Evolutionary conservation across 2,797 vertebrate species (phyloP), one percentile per base, ranked within the genome.

Genomic region (Poeciliopsis infans): DNA sequence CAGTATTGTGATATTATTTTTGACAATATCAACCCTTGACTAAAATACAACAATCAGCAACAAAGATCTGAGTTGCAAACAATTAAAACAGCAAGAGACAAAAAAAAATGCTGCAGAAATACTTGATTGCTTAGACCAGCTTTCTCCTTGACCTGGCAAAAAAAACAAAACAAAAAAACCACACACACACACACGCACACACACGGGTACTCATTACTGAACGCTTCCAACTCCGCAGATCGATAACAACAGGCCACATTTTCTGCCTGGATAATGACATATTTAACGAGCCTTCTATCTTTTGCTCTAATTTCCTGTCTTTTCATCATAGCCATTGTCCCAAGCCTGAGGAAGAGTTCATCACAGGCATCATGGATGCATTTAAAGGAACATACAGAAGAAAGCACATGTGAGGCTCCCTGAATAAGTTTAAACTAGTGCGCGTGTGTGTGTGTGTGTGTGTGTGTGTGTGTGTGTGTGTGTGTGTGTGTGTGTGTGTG

Each of bases 201-300:
- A 61, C 45, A 75, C 74, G 16, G 11, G 68, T 23, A 76, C 83
- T 85, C 79, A 84, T 84, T 83, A 89, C 71, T 0, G 1, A 77
- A 80, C 82, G 66, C 49, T 80, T 85, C 70, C 64, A 85, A 81
- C 78, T 86, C 74, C 41, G 28, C 61, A 33, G 85, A 87, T 92
- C 80, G 1, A 90, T 88, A 79, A 66, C 82, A 76, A 88, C 77
- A 74, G 71, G 80, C 31, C 85, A 78, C 41, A 83, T 86, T 87
- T 89, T 87, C 85, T 85, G 82, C 81, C 81, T 87, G 78, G 74
- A 78, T 91, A 88, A 90, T 87, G 85, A 90, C 83, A 85, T 72
- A 80, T 87, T 85, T 90, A 88, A 88, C 86, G 85, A 87, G 81
- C 68, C 59, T 80, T 64, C 51, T 64, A 59, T 64, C 57, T 41